Conservation (phyloP, 2,113 vertebrate genomes). For the Oenanthe melanoleuca region DNA sequence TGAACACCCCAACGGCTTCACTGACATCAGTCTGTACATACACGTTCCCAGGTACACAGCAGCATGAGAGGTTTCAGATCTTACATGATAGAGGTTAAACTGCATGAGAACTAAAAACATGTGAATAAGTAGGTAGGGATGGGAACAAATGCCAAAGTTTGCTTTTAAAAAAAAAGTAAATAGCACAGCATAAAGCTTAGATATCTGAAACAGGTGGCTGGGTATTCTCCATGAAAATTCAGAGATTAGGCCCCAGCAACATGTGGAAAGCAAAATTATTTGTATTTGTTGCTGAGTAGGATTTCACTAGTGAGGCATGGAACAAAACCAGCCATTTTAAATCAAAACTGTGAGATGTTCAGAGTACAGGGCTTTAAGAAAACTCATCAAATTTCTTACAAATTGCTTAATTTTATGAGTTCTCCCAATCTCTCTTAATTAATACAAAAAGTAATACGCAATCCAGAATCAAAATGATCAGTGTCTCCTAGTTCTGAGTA, state of each 20-base stretch:
- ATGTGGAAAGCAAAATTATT: background rate
- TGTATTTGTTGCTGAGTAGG: background rate
- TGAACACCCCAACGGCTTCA: background rate
- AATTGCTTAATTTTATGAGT: background rate
- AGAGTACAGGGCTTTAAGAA: background rate
- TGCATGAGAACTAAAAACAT: background rate
- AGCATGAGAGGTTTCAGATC: background rate
- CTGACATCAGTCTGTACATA: background rate
- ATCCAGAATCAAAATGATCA: background rate
- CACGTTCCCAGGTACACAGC: background rate
- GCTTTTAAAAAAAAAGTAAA: background rate
- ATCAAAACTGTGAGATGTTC: background rate
- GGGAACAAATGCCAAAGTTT: background rate
- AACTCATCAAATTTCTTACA: background rate
- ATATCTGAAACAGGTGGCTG: background rate
- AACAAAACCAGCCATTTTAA: background rate
- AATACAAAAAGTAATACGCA: background rate
- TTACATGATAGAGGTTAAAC: background rate
- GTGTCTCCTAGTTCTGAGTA: background rate
- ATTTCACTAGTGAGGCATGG: background rate
- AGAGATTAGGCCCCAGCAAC: background rate
- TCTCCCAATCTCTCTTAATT: background rate
- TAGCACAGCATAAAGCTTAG: background rate
- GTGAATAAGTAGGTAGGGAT: background rate
- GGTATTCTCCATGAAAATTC: background rate